Evolutionary conservation across 2,113 vertebrate genomes (phyloP).

Genomic region (Riparia riparia): DNA sequence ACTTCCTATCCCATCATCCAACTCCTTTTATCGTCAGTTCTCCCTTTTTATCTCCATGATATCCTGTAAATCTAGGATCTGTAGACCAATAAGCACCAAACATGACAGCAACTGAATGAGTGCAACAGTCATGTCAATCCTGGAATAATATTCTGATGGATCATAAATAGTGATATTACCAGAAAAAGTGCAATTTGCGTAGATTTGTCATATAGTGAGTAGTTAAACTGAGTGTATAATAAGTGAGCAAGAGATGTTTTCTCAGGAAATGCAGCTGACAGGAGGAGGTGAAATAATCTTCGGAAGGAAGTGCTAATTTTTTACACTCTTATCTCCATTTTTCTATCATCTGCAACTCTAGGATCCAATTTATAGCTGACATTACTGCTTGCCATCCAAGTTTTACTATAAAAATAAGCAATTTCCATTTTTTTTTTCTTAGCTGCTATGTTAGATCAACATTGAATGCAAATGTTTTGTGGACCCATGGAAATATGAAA

Average conservation of each 20-base stretch:
- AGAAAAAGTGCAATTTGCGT: background rate
- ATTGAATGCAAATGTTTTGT: background rate
- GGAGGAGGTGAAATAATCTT: conserved; percentile 18
- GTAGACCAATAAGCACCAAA: background rate
- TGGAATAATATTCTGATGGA: background rate
- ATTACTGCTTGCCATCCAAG: background rate
- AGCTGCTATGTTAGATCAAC: background rate
- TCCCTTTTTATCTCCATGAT: background rate
- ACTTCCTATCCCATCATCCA: background rate
- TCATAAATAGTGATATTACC: background rate
- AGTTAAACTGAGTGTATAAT: background rate
- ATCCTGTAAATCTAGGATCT: background rate
- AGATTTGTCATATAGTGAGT: background rate
- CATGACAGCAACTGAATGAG: background rate
- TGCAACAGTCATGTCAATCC: background rate
- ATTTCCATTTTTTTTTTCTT: background rate
- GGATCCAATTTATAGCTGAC: background rate
- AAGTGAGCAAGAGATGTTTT: background rate
- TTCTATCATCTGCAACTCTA: background rate
- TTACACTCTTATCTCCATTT: conserved; percentile 5
- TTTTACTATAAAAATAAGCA: background rate
- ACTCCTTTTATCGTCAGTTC: background rate
- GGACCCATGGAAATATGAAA: background rate
- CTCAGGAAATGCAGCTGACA: background rate
- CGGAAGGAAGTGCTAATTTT: background rate